phyloP scores from a whole-genome alignment of 2,113 vertebrate genomes.

The Leptosomus discolor region DNA sequence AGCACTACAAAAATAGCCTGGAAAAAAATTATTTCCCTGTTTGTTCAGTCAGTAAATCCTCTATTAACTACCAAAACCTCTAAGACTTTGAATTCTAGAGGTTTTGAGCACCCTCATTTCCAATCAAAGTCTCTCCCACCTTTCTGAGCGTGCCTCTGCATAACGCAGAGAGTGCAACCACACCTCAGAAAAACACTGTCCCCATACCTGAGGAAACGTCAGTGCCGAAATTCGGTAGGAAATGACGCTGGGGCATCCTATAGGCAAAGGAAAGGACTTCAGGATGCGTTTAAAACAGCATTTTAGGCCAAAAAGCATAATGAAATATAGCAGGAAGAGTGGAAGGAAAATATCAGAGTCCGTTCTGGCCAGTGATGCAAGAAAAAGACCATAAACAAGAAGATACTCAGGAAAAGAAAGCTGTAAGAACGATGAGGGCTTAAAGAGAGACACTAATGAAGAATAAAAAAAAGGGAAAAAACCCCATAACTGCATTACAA shows the following conservation, averaged over 20 bases:
- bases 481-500: not conserved
- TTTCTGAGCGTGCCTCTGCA: not conserved
- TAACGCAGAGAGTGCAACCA: not conserved
- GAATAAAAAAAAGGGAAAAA: not conserved
- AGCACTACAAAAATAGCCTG: not conserved
- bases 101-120: not conserved
- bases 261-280: not conserved
- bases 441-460: not conserved
- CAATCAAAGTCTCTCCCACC: not conserved
- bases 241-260: not conserved
- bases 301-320: not conserved
- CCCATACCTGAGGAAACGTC: not conserved
- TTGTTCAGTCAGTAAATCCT: not conserved
- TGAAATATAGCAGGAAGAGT: not conserved
- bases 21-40: not conserved
- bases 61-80: not conserved
- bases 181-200: not conserved
- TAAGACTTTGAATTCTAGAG: not conserved
- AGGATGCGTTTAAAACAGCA: not conserved
- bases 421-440: not conserved
- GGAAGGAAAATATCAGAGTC: not conserved
- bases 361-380: not conserved
- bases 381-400: not conserved
- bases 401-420: not conserved
- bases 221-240: not conserved